Percentiles rank a stretch among this genome's conserved stretches.
Conservation (phyloP, 2,113 vertebrate genomes). For the Zosterops hypoxanthus region DNA sequence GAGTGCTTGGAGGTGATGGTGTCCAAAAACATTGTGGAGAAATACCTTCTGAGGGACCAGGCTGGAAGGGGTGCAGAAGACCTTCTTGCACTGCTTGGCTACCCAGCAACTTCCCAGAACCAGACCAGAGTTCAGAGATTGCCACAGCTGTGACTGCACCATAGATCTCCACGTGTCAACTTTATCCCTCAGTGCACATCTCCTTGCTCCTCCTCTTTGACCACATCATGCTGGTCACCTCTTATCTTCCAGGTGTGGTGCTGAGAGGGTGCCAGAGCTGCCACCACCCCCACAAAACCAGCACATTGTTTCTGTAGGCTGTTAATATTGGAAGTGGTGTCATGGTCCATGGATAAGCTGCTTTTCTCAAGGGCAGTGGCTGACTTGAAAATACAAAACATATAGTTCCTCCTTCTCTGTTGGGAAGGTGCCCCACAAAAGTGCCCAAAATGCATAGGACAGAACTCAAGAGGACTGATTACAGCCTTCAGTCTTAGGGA, state of each 20-base stretch:
- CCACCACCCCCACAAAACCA: rapidly evolving
- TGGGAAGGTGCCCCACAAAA: background rate
- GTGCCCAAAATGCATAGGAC: background rate
- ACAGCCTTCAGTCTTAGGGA: background rate
- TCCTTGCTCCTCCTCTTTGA: background rate
- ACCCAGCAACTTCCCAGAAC: background rate
- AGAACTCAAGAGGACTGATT: background rate
- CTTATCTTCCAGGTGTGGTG: background rate
- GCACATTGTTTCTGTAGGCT: background rate
- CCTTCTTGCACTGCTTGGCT: background rate
- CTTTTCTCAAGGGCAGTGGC: background rate
- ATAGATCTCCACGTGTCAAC: background rate
- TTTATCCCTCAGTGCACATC: background rate
- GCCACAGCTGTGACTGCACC: background rate
- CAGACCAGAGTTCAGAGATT: background rate
- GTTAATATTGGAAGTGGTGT: background rate
- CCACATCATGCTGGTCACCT: background rate
- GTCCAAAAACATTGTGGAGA: background rate
- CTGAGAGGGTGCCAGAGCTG: background rate
- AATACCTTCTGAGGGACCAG: background rate
- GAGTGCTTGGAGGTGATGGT: background rate
- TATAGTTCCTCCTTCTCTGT: background rate
- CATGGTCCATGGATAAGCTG: background rate
- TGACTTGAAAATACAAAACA: background rate
- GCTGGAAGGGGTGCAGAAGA: background rate